Conservation (phyloP, 2,113 vertebrate genomes). For the Megaleporinus macrocephalus region DNA sequence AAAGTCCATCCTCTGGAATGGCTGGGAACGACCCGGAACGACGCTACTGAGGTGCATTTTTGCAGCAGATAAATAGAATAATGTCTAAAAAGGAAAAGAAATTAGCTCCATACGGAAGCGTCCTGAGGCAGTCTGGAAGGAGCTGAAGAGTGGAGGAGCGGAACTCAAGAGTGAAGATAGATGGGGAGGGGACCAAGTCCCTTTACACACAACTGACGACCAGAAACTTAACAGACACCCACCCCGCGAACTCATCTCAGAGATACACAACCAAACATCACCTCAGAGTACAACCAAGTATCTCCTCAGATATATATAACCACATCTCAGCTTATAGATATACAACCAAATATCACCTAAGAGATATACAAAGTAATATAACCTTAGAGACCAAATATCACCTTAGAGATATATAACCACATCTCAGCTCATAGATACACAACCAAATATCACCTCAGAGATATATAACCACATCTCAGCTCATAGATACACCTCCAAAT, state of each 20-base stretch:
- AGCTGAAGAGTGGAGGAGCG: neutral
- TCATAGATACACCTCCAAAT: too few relatives aligned
- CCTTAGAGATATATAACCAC: too few relatives aligned
- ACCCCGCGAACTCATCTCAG: neutral
- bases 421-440: too few relatives aligned
- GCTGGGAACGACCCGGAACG: neutral
- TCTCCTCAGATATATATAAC: too few relatives aligned
- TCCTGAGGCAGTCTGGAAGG: neutral
- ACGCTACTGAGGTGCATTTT: neutral
- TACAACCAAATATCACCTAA: too few relatives aligned
- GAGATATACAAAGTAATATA: too few relatives aligned
- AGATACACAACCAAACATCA: too few relatives aligned
- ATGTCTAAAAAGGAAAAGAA: neutral
- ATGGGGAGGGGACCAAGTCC: neutral
- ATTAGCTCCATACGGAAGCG: slow-evolving; percentile 14
- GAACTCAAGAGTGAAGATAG: neutral
- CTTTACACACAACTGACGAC: neutral
- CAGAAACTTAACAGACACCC: neutral
- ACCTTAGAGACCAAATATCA: too few relatives aligned
- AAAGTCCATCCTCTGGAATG: slow-evolving; percentile 62
- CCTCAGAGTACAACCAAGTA: too few relatives aligned
- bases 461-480: too few relatives aligned
- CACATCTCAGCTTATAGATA: too few relatives aligned
- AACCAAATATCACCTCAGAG: too few relatives aligned
- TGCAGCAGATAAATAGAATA: neutral